phyloP scores from a whole-genome alignment of 2,888 invertebrate genomes.

The Stenotaenia linearis region DNA sequence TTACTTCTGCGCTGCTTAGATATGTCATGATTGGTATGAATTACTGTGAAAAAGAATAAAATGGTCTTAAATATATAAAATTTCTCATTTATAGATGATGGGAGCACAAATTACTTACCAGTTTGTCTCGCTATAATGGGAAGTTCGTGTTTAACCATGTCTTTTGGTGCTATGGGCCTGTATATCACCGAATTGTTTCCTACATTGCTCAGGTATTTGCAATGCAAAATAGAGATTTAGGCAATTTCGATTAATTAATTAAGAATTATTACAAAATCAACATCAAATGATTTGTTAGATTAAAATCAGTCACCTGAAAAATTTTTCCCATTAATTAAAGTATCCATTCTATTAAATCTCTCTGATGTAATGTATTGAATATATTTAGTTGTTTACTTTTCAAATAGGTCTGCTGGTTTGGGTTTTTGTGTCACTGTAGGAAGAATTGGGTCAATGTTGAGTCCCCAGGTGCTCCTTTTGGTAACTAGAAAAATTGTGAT shows the following conservation, averaged over 20 bases:
- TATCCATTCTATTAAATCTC: too few relatives aligned
- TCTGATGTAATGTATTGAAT: too few relatives aligned
- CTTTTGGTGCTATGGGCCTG: neutral
- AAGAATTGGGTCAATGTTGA: constrained; percentile 32
- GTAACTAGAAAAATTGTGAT: neutral
- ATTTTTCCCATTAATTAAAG: too few relatives aligned
- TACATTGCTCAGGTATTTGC: constrained; percentile 26
- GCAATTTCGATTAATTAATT: too few relatives aligned
- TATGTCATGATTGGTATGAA: neutral
- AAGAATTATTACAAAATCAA: too few relatives aligned
- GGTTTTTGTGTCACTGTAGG: constrained; percentile 34
- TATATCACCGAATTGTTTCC: constrained; percentile 1
- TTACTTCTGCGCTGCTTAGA: neutral
- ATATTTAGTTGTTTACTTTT: neutral
- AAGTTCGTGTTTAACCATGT: neutral
- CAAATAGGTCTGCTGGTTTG: constrained; percentile 33
- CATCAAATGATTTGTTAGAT: too few relatives aligned
- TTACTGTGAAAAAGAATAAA: neutral
- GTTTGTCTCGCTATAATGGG: neutral
- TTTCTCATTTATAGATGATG: neutral
- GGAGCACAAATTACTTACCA: neutral
- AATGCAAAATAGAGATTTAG: too few relatives aligned
- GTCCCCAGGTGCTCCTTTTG: constrained; percentile 34
- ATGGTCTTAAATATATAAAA: neutral
- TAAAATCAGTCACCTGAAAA: neutral